Base-by-base conservation (phyloP, 1,140 invertebrate species). In the Drusus annulatus region DNA sequence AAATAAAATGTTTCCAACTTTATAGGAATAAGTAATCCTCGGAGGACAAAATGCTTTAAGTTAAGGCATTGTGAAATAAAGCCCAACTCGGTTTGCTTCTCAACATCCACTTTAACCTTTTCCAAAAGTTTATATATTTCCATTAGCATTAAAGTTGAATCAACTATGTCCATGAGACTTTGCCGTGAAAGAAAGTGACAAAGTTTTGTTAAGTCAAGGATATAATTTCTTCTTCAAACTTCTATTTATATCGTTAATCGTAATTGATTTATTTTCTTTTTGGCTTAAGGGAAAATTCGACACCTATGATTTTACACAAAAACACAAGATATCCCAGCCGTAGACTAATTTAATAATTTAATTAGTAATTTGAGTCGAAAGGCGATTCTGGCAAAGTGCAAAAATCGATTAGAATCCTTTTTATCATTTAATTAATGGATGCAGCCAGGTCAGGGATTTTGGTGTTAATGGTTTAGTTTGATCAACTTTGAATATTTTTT, bases 141-240 rank as follows among this genome's bases (percentile, higher is more conserved):
- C 76, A 69, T 78, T 78, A 78, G 62, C 69, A 78, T 78, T 69
- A 78, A 78, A 78, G 45, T 78, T 69, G 63, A 56, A 78, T 78
- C 76, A 78, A 78, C 62, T 69, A 78, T 78, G 36, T 78, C 76
- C 50, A 69, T 54, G 76, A 1, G 76, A 78, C 76, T 78, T 69
- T 52, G 5, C 28, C 36, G 31, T 5, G 23, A 60, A 74, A 36
- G 51, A 75, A 75, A 75, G 17, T 25, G 16, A 31, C 25, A 60
- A 75, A 60, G 0, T 75, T 75, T 58, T 52, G n/a, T 36, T 54
- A 13, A 54, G 21, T 74, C 28, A n/a, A 15, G 5, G 31, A 68
- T 36, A 68, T 68, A 13, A 63, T 23, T 63, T 31, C 21, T 28
- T 25, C 15, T 5, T 16, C 2, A 54, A 54, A 16, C 52, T 54